These are phyloP conservation scores for Tapirus terrestris DNA, from an alignment of 2,113 vertebrate genomes.

Conservation along the genomic window DNA sequence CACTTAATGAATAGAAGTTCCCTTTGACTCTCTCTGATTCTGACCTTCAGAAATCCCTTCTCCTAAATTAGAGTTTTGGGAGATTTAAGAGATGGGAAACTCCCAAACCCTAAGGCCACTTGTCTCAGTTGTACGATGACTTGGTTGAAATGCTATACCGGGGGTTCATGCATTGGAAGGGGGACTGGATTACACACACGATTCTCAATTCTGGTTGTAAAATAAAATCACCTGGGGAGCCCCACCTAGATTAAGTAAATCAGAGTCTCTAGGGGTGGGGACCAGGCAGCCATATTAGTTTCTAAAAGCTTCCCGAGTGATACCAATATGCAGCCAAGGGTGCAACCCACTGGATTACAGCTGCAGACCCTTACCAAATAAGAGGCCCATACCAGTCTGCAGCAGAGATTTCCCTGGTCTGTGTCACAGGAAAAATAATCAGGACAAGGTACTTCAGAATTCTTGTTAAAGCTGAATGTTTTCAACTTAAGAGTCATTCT, in stretches of 20 bases:
- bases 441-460: neutral
- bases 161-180: neutral
- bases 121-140: neutral
- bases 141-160: neutral
- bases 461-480: neutral
- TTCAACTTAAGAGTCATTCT: neutral
- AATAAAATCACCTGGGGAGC: neutral
- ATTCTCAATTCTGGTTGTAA: neutral
- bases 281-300: neutral
- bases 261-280: neutral
- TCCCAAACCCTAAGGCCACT: neutral
- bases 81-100: neutral
- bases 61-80: slow-evolving; percentile 2
- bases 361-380: neutral
- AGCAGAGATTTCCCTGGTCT: neutral
- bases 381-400: neutral
- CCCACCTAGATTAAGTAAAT: neutral
- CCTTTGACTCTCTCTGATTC: neutral
- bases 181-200: neutral
- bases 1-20: neutral
- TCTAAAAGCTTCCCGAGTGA: neutral
- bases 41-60: slow-evolving; percentile 10
- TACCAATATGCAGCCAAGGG: neutral
- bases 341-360: neutral
- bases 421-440: neutral